Base-by-base conservation (phyloP, 2,797 vertebrate species). In the Pipistrellus pipistrellus region DNA sequence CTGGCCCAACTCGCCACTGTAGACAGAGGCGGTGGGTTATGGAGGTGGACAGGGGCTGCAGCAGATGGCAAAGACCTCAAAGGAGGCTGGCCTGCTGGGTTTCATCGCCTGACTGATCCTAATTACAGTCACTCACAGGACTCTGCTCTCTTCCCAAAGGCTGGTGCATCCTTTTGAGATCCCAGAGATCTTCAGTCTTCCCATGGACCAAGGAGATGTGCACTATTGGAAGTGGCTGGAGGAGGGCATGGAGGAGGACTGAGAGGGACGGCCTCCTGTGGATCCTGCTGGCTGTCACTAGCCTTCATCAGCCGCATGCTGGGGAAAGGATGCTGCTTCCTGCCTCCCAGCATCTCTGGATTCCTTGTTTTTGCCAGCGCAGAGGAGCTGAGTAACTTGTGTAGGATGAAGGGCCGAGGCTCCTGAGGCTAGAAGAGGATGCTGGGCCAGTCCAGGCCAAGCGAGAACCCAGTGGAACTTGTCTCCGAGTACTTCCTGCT, bases 91-190 rank as follows among this genome's bases (percentile, higher is more conserved):
- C 68, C 44, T 17, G 12, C 18, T 53, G 57, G n/a, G 59, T 62
- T 41, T 83, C 9, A 53, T 23, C 4, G 2, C 14, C 30, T 38
- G 62, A 32, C n/a, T 77, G 84, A 73, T n/a, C 38, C 44, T 73
- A 68, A 68, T 71, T 62, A 25, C 25, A 9, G 30, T 73, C 71
- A 87, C 76, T 94, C 71, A 89, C 20, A 27, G 23, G 0, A 55
- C 75, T 97, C 80, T 59, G 93, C 85, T 84, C 91, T 97, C 25
- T 96, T 96, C 82, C 11, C 80, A 62, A 94, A 99, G 99, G 98
- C 98, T 98, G 91, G 85, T 99, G 80, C 99, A 99, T 94, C 99
- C 99, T 75, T 99, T 99, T 85, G 98, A 98, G 97, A 98, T 98
- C 86, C 99, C 99, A 25, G 98, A 99, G 53, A 94, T 99, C 96